Evolutionary conservation across 1,140 invertebrate genomes (phyloP).

Genomic region (Sminthurinus signatus): DNA sequence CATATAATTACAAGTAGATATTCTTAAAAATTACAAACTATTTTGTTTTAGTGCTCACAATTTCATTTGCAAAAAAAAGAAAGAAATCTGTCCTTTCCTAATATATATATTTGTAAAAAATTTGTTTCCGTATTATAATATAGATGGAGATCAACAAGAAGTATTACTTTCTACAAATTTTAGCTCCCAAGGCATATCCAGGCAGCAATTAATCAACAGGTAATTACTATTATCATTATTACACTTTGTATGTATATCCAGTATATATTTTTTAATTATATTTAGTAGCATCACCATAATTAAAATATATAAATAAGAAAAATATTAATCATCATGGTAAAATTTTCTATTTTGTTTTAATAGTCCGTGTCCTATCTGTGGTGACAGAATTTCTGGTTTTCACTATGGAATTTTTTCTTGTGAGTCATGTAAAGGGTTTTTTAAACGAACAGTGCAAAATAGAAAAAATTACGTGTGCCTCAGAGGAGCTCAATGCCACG

Average conservation of each 20-base stretch:
- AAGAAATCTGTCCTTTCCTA: no score
- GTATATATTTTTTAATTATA: constrained; percentile 1
- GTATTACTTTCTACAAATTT: constrained; percentile 50
- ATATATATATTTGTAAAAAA: no score
- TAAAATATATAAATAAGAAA: no score
- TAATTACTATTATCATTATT: no score
- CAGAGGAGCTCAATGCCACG: constrained; percentile 61
- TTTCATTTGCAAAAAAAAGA: no score
- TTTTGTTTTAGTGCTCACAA: no score
- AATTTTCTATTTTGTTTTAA: no score
- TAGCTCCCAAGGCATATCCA: constrained; percentile 68
- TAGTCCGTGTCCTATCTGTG: constrained; percentile 90
- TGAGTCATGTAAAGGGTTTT: constrained; percentile 97
- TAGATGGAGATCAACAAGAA: constrained; percentile 44
- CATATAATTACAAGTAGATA: no score
- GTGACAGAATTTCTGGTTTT: constrained; percentile 90
- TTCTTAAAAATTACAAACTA: no score
- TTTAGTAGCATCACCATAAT: not conserved
- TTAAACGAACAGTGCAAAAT: constrained; percentile 96
- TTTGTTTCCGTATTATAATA: constrained; percentile 16
- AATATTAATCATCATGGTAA: no score
- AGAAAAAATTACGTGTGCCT: constrained; percentile 94
- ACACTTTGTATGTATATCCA: constrained; percentile 35
- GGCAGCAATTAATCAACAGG: constrained; percentile 73
- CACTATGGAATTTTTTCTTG: constrained; percentile 96